Evolutionary conservation across 1,140 invertebrate species (phyloP), one percentile per base, ranked within the genome.

Genomic region (Drosophila navojoa): DNA sequence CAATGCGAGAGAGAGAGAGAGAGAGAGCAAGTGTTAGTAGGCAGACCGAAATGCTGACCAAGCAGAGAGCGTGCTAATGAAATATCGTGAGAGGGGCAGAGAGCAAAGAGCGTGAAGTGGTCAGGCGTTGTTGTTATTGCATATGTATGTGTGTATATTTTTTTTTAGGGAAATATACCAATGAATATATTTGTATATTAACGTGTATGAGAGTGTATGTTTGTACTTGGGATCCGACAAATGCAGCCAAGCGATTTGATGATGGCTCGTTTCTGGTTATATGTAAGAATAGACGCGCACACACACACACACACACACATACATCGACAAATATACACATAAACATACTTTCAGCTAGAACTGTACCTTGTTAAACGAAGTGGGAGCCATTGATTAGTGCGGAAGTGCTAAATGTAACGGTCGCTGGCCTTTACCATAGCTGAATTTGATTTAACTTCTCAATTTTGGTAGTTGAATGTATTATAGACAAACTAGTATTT

Each of bases 191-290:
- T 1, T 57, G 29, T 38, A 19, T 5, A 35, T 35, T 35, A 35
- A 35, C 7, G 32, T 9, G 6, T 35, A 9, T 35, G 32, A 2
- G 35, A 38, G 35, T 7, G n/a, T 57, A 11, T 57, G 32, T 13
- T 2, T 42, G 40, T 45, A 25, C 16, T 16, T 42, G 25, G 49
- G 58, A 61, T 16, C 67, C 42, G 50, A 69, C 58, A 71, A 71
- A 71, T 71, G 68, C 68, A 71, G 60, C 32, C 67, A 70, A 70
- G 67, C 59, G 50, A 47, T 62, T 62, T 69, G 49, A 62, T 52
- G 60, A 61, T 38, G 57, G 38, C 45, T 53, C 63, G 53, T 63
- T 49, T 64, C 22, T 57, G 32, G 54, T 40, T 64, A 11, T 71
- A n/a, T n/a, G n/a, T n/a, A 49, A 16, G 59, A 57, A 10, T 15